A percentile compares a stretch with the other conserved stretches of the same genome.
Evolutionary conservation across 1,140 invertebrate genomes (phyloP).

Genomic region (Pseudomyrmex sp.): DNA sequence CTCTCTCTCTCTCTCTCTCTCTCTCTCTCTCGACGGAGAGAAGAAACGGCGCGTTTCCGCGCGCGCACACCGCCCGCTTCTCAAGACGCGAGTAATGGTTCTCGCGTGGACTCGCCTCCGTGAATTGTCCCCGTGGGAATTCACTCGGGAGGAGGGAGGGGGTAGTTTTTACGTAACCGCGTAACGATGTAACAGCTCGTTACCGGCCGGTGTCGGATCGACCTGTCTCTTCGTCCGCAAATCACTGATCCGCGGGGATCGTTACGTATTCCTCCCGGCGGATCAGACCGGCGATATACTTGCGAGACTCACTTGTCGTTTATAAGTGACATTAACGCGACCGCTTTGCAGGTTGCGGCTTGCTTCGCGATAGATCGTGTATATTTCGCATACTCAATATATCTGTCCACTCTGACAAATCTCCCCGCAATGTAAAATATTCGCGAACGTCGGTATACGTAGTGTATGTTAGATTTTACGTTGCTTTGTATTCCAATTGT

Average conservation of each 20-base stretch:
- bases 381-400: not conserved
- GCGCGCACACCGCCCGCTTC: slow-evolving; percentile 51
- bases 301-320: slow-evolving; percentile 12
- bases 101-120: slow-evolving; percentile 59
- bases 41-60: slow-evolving; percentile 28
- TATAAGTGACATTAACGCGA: slow-evolving; percentile 38
- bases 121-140: slow-evolving; percentile 61
- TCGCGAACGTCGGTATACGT: not conserved
- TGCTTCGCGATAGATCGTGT: too few relatives aligned
- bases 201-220: slow-evolving; percentile 45
- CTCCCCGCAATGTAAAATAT: not conserved
- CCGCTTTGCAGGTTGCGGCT: too few relatives aligned
- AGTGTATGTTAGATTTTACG: too few relatives aligned
- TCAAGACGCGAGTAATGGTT: slow-evolving; percentile 61
- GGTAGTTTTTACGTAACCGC: slow-evolving; percentile 15
- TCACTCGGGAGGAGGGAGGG: not conserved
- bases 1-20: too few relatives aligned
- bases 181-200: slow-evolving; percentile 69
- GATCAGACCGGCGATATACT: slow-evolving; percentile 3
- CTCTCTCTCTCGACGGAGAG: slow-evolving; percentile 45
- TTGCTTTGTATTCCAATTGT: not conserved
- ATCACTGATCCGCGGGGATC: slow-evolving; percentile 47
- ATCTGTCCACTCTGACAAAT: not conserved
- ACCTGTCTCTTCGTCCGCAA: slow-evolving; percentile 29
- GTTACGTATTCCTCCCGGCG: slow-evolving; percentile 36